These are phyloP conservation scores for Zeugodacus cucurbitae DNA, from an alignment of 1,140 invertebrate genomes.

Conservation along the genomic window DNA sequence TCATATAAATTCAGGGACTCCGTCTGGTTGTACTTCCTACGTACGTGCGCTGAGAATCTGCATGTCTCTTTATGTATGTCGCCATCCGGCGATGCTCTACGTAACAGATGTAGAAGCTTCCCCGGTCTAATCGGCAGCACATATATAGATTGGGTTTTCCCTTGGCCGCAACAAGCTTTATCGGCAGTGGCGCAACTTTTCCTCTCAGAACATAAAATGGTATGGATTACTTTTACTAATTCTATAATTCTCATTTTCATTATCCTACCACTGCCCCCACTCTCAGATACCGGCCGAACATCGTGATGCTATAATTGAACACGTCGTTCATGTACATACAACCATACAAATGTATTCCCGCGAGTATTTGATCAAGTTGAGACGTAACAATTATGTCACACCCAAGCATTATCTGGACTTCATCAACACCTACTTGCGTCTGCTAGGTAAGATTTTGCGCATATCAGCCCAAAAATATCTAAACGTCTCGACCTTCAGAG, in stretches of 20 bases:
- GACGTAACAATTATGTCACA: constrained; percentile 86
- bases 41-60: constrained; percentile 81
- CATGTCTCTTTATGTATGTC: constrained; percentile 92
- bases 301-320: constrained; percentile 77
- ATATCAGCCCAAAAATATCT: neutral
- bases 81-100: constrained; percentile 82
- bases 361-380: constrained; percentile 77
- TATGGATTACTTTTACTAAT: neutral
- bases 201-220: constrained; percentile 70
- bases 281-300: constrained; percentile 72
- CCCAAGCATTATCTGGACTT: constrained; percentile 92
- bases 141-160: constrained; percentile 93
- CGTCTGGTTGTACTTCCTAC: constrained; percentile 87
- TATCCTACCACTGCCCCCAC: neutral
- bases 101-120: constrained; percentile 87
- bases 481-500: constrained; percentile 46
- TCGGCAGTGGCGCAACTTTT: constrained; percentile 85
- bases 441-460: constrained; percentile 72
- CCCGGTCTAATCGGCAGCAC: constrained; percentile 92
- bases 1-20: constrained; percentile 70
- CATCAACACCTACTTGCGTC: constrained; percentile 79
- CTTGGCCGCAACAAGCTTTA: constrained; percentile 91
- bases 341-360: constrained; percentile 76
- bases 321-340: constrained; percentile 86
- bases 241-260: constrained; percentile 37